These are phyloP conservation scores for Rhyacophila brunnea DNA, from an alignment of 1,140 invertebrate species.

Conservation along the genomic window DNA sequence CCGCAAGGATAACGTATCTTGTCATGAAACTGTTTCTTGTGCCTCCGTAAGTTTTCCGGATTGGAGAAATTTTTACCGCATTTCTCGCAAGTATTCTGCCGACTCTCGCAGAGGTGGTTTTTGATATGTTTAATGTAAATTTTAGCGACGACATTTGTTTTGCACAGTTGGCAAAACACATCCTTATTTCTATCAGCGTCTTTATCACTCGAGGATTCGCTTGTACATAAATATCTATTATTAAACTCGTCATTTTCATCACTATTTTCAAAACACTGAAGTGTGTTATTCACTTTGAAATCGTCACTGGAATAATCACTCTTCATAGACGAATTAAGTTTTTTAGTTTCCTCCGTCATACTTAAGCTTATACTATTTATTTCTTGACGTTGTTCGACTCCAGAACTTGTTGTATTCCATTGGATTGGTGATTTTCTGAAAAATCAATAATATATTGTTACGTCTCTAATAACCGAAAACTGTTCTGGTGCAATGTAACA, in stretches of 20 bases:
- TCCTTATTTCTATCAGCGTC: no score
- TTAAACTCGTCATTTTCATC: no score
- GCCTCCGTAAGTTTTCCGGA: constrained; percentile 45
- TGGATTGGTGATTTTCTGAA: not conserved
- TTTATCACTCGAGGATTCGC: no score
- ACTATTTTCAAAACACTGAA: not conserved
- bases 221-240: no score
- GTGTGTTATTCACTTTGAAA: not conserved
- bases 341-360: no score
- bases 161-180: constrained; percentile 39
- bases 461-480: no score
- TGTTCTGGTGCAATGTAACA: no score
- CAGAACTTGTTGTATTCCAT: not conserved
- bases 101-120: constrained; percentile 53
- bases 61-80: constrained; percentile 51
- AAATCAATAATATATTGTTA: not conserved
- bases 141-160: constrained; percentile 42
- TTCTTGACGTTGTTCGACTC: no score
- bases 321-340: no score
- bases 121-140: constrained; percentile 42
- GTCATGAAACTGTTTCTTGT: constrained; percentile 41
- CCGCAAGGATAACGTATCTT: constrained; percentile 45
- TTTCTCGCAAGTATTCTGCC: constrained; percentile 57
- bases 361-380: no score
- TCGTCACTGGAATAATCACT: not conserved